A percentile compares a stretch with the other conserved stretches of the same genome.
Conservation (phyloP, 2,113 vertebrate genomes). For the Okapia johnstoni region DNA sequence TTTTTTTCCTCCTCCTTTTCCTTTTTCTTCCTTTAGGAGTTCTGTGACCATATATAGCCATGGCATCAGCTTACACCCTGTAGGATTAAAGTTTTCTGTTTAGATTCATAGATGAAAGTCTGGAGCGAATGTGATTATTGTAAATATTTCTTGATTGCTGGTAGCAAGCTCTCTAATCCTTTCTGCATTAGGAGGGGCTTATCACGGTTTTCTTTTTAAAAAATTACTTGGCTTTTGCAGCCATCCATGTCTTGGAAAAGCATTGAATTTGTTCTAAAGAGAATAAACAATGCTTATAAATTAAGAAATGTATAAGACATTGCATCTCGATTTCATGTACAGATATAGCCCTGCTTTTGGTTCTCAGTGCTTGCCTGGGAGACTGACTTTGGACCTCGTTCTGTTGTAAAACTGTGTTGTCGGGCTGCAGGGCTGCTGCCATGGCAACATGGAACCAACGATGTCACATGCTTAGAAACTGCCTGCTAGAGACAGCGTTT, state of each 20-base stretch:
- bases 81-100: constrained; percentile 79
- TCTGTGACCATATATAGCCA: constrained; percentile 83
- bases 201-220: constrained; percentile 31
- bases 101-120: constrained; percentile 74
- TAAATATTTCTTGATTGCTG: constrained; percentile 79
- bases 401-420: constrained; percentile 42
- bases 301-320: neutral
- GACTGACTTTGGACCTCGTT: neutral
- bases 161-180: constrained; percentile 63
- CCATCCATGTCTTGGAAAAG: neutral
- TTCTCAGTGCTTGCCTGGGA: neutral
- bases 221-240: neutral
- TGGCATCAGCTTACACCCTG: constrained; percentile 61
- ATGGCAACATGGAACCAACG: constrained; percentile 17
- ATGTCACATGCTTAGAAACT: constrained; percentile 19
- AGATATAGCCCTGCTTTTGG: neutral
- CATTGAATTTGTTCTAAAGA: neutral
- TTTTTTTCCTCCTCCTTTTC: neutral
- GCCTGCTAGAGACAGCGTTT: neutral
- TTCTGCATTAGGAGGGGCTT: constrained; percentile 56
- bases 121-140: constrained; percentile 68
- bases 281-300: constrained; percentile 9
- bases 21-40: constrained; percentile 32
- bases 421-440: constrained; percentile 55
- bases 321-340: neutral